Base-by-base conservation (phyloP, 2,113 vertebrate genomes). In the Phrynocephalus versicolor region DNA sequence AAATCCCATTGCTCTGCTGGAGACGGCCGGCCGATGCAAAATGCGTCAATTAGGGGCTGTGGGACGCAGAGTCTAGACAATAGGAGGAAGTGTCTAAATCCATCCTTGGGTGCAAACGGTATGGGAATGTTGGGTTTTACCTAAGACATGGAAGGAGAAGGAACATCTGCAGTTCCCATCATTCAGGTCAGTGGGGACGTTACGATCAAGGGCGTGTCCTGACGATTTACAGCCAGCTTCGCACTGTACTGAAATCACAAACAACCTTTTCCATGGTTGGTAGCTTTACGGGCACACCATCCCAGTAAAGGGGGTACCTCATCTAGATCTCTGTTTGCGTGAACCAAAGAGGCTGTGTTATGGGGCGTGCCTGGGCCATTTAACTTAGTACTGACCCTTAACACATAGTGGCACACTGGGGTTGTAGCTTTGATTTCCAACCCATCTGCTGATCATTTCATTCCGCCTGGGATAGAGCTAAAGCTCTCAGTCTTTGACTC, bases 61-160 rank as follows among this genome's bases (percentile, higher is more conserved):
- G 95, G 94, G 95, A 94, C 94, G 2, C 12, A 87, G 76, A 76
- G 14, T 55, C 0, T n/a, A 84, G 92, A 97, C 97, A 97, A 97
- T 96, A 92, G 94, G 80, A 96, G 97, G 97, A 97, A 97, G 94
- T 86, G 45, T 89, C 95, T 87, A 95, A 94, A 94, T 90, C 91
- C 96, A 95, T 95, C 94, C 94, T 95, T 87, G 95, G 96, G 94
- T 96, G 96, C 93, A 96, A 96, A 96, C 91, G 95, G 83, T 45
- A 91, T 87, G 96, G 95, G 95, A 92, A 84, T 15, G 83, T 79
- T 85, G 89, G 89, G 90, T 90, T 9, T 83, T 79, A 81, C 72
- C 90, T 45, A 62, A 8, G 82, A 89, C 88, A 85, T 85, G 93
- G 73, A 93, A 95, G 92, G n/a, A 82, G 87, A 33, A 84, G 81